Base-by-base conservation (phyloP, 2,888 invertebrate species). In the Eupeodes luniger region DNA sequence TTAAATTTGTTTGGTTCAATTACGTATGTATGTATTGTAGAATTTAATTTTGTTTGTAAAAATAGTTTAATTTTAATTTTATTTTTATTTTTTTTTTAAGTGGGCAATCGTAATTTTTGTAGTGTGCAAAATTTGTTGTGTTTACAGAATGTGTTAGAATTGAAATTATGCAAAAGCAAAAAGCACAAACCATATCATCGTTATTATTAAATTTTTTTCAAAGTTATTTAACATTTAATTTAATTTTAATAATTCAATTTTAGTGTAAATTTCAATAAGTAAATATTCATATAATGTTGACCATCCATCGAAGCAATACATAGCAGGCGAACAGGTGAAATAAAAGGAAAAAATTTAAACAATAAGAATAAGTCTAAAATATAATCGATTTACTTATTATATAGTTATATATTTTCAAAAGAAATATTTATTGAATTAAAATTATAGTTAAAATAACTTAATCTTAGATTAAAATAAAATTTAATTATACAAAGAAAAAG, bases 251-350 rank as follows among this genome's bases (percentile, higher is more conserved):
- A n/a, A 51, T 61, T 27, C 6, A 57, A 57, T 86, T 74, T 5
- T 19, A 72, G 66, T 78, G 64, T 61, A 55, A 76, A 83, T 79
- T 66, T 84, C 19, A 74, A 36, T 66, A 70, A 86, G 67, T 74
- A 40, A 81, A 70, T 84, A 69, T 77, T 85, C 72, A 70, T 79
- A 78, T 72, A 81, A 81, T 91, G 90, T 91, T 90, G 91, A 92
- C 91, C 92, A 92, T 92, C 92, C 92, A 92, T 92, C 92, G 92
- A 92, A 92, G 92, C 92, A 91, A 91, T 91, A 91, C 91, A 91
- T 90, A 91, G 92, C 92, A 92, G 92, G 92, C 92, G 92, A 92
- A 92, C 92, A 93, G 93, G 92, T 92, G 93, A 92, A 91, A 92
- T 91, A 91, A 93, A 93, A 92, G 92, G 90, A 91, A 91, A 91